Evolutionary conservation across 2,113 vertebrate genomes (phyloP).

Genomic region (Thunnus thynnus): DNA sequence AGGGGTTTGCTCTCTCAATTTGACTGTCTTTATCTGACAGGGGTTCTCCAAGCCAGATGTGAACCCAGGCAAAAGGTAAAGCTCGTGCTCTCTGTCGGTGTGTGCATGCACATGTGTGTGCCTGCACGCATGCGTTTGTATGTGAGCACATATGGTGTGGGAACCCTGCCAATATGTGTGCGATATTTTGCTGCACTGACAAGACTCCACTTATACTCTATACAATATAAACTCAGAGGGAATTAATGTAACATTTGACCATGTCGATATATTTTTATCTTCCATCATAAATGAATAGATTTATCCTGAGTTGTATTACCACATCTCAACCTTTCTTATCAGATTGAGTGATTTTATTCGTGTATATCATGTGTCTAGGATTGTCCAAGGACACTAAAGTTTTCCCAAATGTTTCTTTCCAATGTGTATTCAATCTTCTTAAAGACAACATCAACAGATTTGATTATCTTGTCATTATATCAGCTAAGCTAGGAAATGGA

Average conservation of each 20-base stretch:
- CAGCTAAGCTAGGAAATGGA: constrained; percentile 22
- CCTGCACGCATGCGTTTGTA: constrained; percentile 22
- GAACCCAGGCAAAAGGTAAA: constrained; percentile 77
- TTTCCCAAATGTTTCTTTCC: constrained; percentile 54
- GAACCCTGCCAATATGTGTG: constrained; percentile 59
- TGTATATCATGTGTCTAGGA: constrained; percentile 11
- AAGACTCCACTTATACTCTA: constrained; percentile 52
- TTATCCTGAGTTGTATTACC: constrained; percentile 33
- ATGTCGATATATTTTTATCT: constrained; percentile 46
- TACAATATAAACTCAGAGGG: constrained; percentile 44
- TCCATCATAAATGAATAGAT: constrained; percentile 41
- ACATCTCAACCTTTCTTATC: constrained; percentile 43
- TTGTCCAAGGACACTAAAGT: constrained; percentile 42
- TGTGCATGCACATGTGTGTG: constrained; percentile 25
- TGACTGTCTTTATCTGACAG: constrained; percentile 81
- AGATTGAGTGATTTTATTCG: constrained; percentile 13
- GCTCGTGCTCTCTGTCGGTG: constrained; percentile 16
- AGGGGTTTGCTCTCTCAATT: constrained; percentile 81
- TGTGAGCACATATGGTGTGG: constrained; percentile 18
- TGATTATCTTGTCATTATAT: constrained; percentile 48
- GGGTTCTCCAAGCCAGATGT: constrained; percentile 85
- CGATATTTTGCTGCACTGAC: constrained; percentile 40
- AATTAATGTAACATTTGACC: constrained; percentile 56
- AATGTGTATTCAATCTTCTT: constrained; percentile 31
- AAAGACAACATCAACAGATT: constrained; percentile 44